Evolutionary conservation across 2,113 vertebrate genomes (phyloP).

Genomic region (Hoplias malabaricus): DNA sequence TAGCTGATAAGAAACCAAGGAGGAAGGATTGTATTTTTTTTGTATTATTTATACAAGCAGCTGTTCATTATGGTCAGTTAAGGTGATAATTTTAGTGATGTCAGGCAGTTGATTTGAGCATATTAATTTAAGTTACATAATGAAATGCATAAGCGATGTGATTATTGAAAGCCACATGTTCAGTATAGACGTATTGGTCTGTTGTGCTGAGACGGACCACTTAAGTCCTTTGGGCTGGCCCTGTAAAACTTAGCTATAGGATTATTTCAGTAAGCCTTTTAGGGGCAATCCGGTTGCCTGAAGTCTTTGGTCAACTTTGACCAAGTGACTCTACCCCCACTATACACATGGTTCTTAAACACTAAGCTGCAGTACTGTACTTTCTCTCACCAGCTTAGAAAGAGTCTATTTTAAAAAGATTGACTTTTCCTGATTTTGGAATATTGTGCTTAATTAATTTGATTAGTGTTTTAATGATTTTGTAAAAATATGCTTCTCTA

Average conservation of each 20-base stretch:
- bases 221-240: conserved; percentile 46
- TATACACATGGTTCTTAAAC: not conserved
- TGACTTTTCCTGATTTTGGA: too few relatives aligned
- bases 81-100: not conserved
- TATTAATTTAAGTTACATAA: not conserved
- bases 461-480: too few relatives aligned
- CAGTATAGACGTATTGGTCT: not conserved
- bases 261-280: conserved; percentile 71
- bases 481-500: too few relatives aligned
- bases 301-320: conserved; percentile 57
- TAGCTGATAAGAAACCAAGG: too few relatives aligned
- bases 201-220: not conserved
- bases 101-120: not conserved
- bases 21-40: not conserved
- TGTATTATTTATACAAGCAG: not conserved
- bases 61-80: not conserved
- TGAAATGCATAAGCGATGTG: not conserved
- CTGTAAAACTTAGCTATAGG: conserved; percentile 63
- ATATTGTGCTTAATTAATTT: too few relatives aligned
- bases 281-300: conserved; percentile 67
- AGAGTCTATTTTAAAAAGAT: too few relatives aligned
- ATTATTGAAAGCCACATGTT: not conserved
- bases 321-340: not conserved
- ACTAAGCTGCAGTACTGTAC: conserved; percentile 14
- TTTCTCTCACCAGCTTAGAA: conserved; percentile 37